Base-by-base conservation (phyloP, 2,797 vertebrate species). In the Crenuchus spilurus region DNA sequence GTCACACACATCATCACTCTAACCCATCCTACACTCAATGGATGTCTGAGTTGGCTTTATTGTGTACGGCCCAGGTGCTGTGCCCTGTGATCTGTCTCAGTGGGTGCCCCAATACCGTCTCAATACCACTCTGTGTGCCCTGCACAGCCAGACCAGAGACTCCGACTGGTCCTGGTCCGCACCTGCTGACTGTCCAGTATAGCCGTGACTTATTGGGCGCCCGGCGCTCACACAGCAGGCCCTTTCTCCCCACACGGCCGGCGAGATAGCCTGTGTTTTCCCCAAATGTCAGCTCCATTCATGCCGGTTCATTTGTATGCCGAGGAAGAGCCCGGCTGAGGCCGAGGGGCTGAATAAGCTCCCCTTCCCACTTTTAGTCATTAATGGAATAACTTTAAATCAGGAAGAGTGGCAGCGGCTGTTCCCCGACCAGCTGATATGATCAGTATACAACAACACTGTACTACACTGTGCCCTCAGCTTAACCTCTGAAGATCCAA, bases 241-340 rank as follows among this genome's bases (percentile, higher is more conserved):
- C 68, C 76, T 70, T 72, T 80, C 74, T 68, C 67, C 67, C 37
- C 24, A 66, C 74, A 71, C 61, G 70, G 70, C 81, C 62, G 86
- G 83, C 83, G 83, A 88, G 85, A 85, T 89, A 82, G 70, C 71
- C 74, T 63, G 64, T 68, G 88, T 76, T 88, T 88, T 85, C 83
- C 83, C 84, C 42, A 76, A 88, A 88, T 86, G 87, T 90, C 86
- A 84, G 86, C 85, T 87, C 89, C 77, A 89, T 92, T 92, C 90
- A 90, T 86, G 33, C 48, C 62, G 10, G 84, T 82, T 92, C 87
- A 92, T 93, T 91, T 90, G 91, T 91, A 91, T 91, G 87, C 90
- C 33, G 81, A 14, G 74, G 84, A 87, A 86, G 78, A 33, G 72
- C 44, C 81, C 80, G 66, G 86, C 86, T 70, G 63, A 88, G 86